phyloP scores from a whole-genome alignment of 2,888 invertebrate species.

The Sabatieria punctata region DNA sequence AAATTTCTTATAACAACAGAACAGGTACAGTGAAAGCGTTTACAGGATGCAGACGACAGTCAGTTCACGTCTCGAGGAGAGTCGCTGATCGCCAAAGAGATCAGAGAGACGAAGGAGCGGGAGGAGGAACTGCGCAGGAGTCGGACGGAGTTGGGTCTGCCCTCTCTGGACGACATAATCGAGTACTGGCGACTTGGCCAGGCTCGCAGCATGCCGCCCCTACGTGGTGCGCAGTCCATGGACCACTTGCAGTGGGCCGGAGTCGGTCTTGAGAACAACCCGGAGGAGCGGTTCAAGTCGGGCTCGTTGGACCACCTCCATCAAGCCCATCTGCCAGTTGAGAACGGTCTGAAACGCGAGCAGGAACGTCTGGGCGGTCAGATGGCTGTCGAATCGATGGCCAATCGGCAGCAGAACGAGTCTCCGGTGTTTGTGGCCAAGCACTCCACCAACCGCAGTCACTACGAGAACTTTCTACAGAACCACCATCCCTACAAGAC shows the following conservation, averaged over 20 bases:
- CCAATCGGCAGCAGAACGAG: too few species aligned
- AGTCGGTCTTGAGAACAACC: not conserved
- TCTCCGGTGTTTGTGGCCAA: too few species aligned
- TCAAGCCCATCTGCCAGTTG: not conserved
- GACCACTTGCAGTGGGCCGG: slow-evolving; percentile 14
- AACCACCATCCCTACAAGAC: too few species aligned
- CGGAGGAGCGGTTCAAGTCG: not conserved
- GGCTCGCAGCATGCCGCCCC: slow-evolving; percentile 6
- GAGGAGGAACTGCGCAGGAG: slow-evolving; percentile 38
- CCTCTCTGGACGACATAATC: slow-evolving; percentile 13
- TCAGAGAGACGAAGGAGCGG: slow-evolving; percentile 37
- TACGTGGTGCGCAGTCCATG: slow-evolving; percentile 14
- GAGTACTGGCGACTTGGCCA: slow-evolving; percentile 11
- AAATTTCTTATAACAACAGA: too few species aligned
- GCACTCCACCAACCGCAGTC: too few species aligned
- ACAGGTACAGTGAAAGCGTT: too few species aligned
- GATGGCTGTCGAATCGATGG: too few species aligned
- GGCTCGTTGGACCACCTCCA: not conserved
- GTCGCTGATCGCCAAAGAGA: slow-evolving; percentile 35
- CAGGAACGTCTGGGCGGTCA: not conserved
- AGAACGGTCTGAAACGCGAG: not conserved
- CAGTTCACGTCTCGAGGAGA: slow-evolving; percentile 7
- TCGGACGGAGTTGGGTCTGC: slow-evolving; percentile 19
- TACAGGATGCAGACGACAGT: too few species aligned
- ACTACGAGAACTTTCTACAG: not conserved